Conservation (phyloP, 2,113 vertebrate genomes). For the Taxidea taxus region DNA sequence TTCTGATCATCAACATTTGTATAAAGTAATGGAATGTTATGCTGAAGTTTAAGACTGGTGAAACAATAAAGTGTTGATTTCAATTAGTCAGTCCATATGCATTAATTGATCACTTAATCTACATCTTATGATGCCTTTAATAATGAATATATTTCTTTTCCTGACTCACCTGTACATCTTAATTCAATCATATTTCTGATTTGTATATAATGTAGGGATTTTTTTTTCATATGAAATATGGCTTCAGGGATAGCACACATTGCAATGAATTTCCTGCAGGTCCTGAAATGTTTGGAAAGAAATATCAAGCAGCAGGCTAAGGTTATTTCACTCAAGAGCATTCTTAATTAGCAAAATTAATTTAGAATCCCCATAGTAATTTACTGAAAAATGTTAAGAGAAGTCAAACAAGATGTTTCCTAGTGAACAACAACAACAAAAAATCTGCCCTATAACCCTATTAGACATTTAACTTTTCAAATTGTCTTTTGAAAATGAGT, state of each 20-base stretch:
- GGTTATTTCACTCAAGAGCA: slow-evolving; percentile 41
- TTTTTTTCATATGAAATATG: neutral
- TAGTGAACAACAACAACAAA: neutral
- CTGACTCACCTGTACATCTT: neutral
- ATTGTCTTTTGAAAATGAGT: slow-evolving; percentile 33
- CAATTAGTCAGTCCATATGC: neutral
- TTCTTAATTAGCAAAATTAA: slow-evolving; percentile 60
- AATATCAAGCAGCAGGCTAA: slow-evolving; percentile 9
- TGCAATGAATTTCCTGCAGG: slow-evolving; percentile 32
- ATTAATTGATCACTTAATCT: neutral
- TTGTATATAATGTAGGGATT: neutral
- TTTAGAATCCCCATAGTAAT: slow-evolving; percentile 5
- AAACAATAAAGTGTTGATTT: neutral
- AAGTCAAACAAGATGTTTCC: slow-evolving; percentile 34
- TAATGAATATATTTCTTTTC: neutral
- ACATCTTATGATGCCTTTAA: neutral
- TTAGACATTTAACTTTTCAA: slow-evolving; percentile 22
- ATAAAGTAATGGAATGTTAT: neutral
- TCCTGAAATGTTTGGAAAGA: slow-evolving; percentile 27
- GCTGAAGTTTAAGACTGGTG: neutral
- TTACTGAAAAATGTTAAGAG: neutral
- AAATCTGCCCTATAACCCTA: neutral
- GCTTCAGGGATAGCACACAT: slow-evolving; percentile 16
- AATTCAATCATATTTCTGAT: neutral
- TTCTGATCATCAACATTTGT: neutral